Evolutionary conservation across 2,888 invertebrate species (phyloP).

Genomic region (Merodon equestris): DNA sequence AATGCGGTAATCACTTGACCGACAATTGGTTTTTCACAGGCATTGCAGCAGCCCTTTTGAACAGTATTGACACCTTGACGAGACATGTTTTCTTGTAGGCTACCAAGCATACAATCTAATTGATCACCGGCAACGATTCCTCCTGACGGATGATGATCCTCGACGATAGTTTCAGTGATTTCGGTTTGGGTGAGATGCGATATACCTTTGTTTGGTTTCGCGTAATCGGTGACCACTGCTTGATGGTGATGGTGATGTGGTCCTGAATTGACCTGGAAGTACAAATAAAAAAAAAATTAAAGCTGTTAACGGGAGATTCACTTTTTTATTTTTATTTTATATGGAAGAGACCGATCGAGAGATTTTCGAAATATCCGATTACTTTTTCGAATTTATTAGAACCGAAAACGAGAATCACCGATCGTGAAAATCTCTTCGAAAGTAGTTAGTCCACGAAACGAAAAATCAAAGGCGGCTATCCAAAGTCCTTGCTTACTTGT

Average conservation of each 20-base stretch:
- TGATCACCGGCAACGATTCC: constrained; percentile 76
- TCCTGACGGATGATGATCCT: constrained; percentile 70
- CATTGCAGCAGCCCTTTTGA: constrained; percentile 99
- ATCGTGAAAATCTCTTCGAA: too few relatives aligned
- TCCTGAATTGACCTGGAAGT: constrained; percentile 82
- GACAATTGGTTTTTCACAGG: constrained; percentile 99
- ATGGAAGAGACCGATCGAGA: too few relatives aligned
- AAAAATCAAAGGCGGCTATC: too few relatives aligned
- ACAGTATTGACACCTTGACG: constrained; percentile 99
- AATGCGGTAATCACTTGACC: constrained; percentile 96
- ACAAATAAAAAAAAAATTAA: constrained; percentile 1
- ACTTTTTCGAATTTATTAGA: too few relatives aligned
- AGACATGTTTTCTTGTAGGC: constrained; percentile 96
- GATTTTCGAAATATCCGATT: too few relatives aligned
- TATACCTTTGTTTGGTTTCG: constrained; percentile 83
- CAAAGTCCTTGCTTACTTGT: constrained; percentile 50
- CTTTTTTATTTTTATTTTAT: too few relatives aligned
- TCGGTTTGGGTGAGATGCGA: constrained; percentile 78
- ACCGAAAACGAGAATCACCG: too few relatives aligned
- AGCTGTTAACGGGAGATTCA: background rate
- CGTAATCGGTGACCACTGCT: constrained; percentile 86
- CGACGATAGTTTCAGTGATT: constrained; percentile 76
- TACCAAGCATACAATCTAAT: constrained; percentile 81
- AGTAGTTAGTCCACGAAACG: constrained; percentile 39
- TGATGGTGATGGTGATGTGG: constrained; percentile 81